Conservation (phyloP, 2,888 invertebrate species). For the Drepanosiphum platanoidis region DNA sequence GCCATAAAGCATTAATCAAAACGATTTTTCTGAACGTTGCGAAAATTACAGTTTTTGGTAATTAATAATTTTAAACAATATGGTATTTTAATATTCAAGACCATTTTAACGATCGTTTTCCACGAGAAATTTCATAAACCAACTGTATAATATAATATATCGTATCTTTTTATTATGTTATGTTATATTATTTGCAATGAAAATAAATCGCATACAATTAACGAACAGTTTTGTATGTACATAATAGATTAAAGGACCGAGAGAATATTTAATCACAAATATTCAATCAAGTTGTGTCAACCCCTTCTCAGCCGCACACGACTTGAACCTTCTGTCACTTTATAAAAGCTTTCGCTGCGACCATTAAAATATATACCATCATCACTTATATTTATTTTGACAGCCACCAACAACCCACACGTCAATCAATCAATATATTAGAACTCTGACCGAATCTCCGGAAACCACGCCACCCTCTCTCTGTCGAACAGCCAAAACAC, state of each 20-base stretch:
- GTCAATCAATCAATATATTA: slow-evolving; percentile 47
- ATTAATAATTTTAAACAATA: too few species aligned
- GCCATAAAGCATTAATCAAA: too few species aligned
- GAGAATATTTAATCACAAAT: slow-evolving; percentile 17
- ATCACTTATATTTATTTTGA: slow-evolving; percentile 48
- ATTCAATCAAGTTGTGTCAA: slow-evolving; percentile 40
- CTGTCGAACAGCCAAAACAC: not conserved
- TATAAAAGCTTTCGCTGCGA: slow-evolving; percentile 14
- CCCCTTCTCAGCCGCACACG: slow-evolving; percentile 12
- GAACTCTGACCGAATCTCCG: not conserved
- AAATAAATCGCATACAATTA: not conserved
- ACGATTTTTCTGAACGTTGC: too few species aligned
- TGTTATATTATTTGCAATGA: not conserved
- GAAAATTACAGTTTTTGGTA: too few species aligned
- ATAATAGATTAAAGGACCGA: not conserved
- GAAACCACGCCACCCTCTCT: not conserved
- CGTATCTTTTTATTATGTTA: too few species aligned
- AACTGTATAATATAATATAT: too few species aligned
- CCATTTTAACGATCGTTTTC: too few species aligned
- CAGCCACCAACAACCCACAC: not conserved
- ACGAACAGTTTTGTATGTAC: not conserved
- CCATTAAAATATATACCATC: slow-evolving; percentile 19
- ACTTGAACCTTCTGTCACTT: slow-evolving; percentile 36
- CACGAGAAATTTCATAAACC: too few species aligned
- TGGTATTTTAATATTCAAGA: too few species aligned